Conservation (phyloP, 2,797 vertebrate species). For the Sebastes cheni region DNA sequence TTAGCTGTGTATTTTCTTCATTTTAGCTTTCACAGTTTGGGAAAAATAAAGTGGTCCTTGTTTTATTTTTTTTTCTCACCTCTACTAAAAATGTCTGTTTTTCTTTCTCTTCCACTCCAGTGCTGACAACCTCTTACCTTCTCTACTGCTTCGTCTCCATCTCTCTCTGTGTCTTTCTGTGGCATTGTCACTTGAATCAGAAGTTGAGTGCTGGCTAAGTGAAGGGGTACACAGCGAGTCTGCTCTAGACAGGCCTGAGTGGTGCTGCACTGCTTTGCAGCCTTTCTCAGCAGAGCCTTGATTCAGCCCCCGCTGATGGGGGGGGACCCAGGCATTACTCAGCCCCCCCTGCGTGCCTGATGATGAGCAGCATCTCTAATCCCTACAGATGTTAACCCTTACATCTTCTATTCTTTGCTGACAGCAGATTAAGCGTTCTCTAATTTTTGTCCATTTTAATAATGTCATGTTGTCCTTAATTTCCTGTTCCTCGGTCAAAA, state of each 20-base stretch:
- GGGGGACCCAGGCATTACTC: conserved; percentile 49
- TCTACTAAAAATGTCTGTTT: conserved; percentile 64
- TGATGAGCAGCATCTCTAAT: conserved; percentile 63
- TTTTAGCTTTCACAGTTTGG: conserved; percentile 66
- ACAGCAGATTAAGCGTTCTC: conserved; percentile 1
- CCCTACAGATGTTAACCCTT: conserved; percentile 54
- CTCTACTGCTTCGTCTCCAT: conserved; percentile 52
- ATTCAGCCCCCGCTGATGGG: conserved; percentile 65
- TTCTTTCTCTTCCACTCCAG: conserved; percentile 65
- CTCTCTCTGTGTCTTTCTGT: conserved; percentile 35
- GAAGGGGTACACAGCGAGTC: conserved; percentile 70
- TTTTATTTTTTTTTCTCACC: conserved; percentile 49
- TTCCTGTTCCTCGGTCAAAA: not conserved
- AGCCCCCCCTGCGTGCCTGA: conserved; percentile 40
- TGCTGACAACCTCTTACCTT: conserved; percentile 76
- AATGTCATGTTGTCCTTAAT: conserved; percentile 19
- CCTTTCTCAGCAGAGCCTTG: conserved; percentile 64
- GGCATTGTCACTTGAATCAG: conserved; percentile 74
- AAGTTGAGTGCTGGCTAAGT: conserved; percentile 75
- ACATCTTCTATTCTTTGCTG: conserved; percentile 23
- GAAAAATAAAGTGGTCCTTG: conserved; percentile 73
- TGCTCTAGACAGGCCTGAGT: conserved; percentile 72
- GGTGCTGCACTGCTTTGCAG: conserved; percentile 64
- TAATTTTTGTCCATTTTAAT: conserved; percentile 28
- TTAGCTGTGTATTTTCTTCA: conserved; percentile 57